These are phyloP conservation scores for Ctenicera cuprea DNA, from an alignment of 2,888 invertebrate species.

Conservation along the genomic window DNA sequence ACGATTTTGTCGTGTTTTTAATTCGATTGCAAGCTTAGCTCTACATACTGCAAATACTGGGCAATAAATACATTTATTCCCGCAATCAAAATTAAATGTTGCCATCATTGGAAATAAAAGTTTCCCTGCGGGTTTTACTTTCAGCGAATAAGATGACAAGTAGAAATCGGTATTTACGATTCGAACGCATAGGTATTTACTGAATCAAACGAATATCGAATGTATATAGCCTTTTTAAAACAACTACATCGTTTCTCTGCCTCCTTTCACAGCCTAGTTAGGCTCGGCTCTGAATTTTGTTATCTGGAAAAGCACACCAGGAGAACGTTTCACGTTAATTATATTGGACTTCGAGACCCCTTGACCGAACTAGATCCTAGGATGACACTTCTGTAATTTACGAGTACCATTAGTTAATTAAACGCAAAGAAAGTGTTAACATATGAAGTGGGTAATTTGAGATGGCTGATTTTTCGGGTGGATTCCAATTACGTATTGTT, in stretches of 20 bases:
- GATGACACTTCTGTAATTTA: conserved; percentile 14
- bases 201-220: conserved; percentile 37
- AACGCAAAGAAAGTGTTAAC: conserved; percentile 8
- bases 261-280: conserved; percentile 34
- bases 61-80: neutral
- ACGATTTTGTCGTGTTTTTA: conserved; percentile 20
- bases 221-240: conserved; percentile 40
- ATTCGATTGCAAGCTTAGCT: neutral
- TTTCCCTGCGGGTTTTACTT: conserved; percentile 36
- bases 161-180: conserved; percentile 44
- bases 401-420: conserved; percentile 8
- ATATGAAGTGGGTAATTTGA: neutral
- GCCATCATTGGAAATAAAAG: conserved; percentile 11
- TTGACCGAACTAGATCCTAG: neutral
- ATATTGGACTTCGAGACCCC: neutral
- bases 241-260: conserved; percentile 21
- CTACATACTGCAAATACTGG: too few species aligned
- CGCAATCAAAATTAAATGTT: conserved; percentile 1
- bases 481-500: too few species aligned
- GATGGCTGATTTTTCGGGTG: too few species aligned
- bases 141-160: conserved; percentile 33
- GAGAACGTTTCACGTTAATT: conserved; percentile 4
- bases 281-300: conserved; percentile 14
- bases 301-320: neutral
- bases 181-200: conserved; percentile 35